A percentile compares a stretch with the other conserved stretches of the same genome.
Conservation (phyloP, 2,113 vertebrate genomes). For the Aplodontia rufa region DNA sequence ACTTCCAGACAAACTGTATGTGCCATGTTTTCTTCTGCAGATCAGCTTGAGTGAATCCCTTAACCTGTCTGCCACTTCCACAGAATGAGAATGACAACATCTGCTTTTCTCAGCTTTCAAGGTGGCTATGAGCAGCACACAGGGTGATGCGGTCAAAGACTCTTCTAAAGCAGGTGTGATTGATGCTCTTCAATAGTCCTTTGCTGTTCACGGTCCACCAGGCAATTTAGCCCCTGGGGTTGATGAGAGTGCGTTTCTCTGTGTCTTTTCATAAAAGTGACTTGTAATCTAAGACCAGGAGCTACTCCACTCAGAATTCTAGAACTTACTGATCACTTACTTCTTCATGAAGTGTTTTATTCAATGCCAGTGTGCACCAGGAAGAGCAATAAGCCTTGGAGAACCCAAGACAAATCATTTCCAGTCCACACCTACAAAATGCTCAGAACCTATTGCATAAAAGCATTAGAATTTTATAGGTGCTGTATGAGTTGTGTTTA, state of each 20-base stretch:
- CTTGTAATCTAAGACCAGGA: not conserved
- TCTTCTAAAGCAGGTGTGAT: not conserved
- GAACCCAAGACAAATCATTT: constrained; percentile 19
- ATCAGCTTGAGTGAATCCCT: not conserved
- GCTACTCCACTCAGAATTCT: not conserved
- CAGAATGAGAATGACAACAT: not conserved
- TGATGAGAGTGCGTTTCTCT: not conserved
- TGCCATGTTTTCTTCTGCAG: not conserved
- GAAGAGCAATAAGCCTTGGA: not conserved
- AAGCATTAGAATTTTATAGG: not conserved
- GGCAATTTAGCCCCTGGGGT: not conserved
- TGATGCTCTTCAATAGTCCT: not conserved
- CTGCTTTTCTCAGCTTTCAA: not conserved
- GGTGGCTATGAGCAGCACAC: not conserved
- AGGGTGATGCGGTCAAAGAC: not conserved
- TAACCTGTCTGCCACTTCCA: not conserved
- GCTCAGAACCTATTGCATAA: not conserved
- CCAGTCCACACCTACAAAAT: not conserved
- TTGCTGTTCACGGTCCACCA: not conserved
- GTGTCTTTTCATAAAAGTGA: not conserved
- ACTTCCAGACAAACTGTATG: not conserved
- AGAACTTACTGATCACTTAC: not conserved
- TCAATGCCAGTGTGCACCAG: not conserved
- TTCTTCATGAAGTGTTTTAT: not conserved
- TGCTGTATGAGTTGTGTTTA: not conserved